Evolutionary conservation across 2,113 vertebrate genomes (phyloP).

Genomic region (Sceloporus undulatus): DNA sequence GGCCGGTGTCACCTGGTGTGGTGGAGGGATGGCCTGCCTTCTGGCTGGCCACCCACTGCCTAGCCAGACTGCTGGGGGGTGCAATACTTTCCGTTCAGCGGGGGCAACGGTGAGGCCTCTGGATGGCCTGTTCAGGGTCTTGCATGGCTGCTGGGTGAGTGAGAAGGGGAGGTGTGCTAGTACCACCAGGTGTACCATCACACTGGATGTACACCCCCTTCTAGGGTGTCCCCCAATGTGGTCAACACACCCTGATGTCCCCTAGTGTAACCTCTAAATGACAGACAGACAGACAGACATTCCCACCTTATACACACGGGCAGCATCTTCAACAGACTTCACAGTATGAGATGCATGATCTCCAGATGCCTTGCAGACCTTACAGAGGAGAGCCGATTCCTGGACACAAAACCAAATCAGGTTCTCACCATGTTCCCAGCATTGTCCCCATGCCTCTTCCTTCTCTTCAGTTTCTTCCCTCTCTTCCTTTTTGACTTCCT

Average conservation of each 20-base stretch:
- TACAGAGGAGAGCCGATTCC: neutral
- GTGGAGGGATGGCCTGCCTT: neutral
- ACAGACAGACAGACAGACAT: neutral
- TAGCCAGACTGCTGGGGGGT: too few relatives aligned
- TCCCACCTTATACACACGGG: conserved; percentile 11
- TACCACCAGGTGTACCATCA: too few relatives aligned
- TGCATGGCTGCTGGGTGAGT: too few relatives aligned
- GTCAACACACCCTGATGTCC: too few relatives aligned
- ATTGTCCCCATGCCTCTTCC: neutral
- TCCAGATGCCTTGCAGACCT: neutral
- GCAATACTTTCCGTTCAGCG: too few relatives aligned
- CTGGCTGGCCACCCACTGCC: too few relatives aligned
- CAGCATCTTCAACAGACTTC: neutral
- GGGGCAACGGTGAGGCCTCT: too few relatives aligned
- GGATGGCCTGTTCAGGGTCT: too few relatives aligned
- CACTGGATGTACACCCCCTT: too few relatives aligned
- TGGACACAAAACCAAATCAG: neutral
- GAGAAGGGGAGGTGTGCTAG: too few relatives aligned
- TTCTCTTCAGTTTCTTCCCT: neutral
- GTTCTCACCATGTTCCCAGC: neutral
- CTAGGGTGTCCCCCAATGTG: too few relatives aligned
- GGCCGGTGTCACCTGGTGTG: too few relatives aligned
- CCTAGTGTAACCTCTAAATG: neutral
- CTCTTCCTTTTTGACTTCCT: neutral
- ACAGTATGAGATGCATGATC: neutral